Conservation (phyloP, 2,113 vertebrate genomes). For the Charadrius vociferus region DNA sequence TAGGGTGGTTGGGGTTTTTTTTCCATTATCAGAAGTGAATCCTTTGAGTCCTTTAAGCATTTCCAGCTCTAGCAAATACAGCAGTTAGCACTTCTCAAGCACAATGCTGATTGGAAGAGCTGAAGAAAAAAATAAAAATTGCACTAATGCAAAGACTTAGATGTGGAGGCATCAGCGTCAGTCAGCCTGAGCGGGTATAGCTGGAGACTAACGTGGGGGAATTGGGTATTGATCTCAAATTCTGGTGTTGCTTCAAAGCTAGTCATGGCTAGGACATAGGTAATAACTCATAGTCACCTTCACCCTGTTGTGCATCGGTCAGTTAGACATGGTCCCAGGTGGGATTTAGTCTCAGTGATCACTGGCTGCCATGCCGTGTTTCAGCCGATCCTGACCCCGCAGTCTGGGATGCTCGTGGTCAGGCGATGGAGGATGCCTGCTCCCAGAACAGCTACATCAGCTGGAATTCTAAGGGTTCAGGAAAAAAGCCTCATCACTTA, state of each 20-base stretch:
- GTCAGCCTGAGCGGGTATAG: background rate
- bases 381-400: background rate
- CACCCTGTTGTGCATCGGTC: fast-evolving
- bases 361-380: background rate
- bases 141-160: background rate
- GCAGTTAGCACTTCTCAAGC: background rate
- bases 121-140: background rate
- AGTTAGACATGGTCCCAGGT: fast-evolving
- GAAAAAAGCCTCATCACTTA: background rate
- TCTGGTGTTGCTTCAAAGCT: background rate
- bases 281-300: background rate
- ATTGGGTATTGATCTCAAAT: background rate
- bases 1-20: background rate
- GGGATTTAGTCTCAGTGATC: background rate
- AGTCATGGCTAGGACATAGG: background rate
- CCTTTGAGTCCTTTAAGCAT: background rate
- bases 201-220: fast-evolving
- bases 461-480: background rate
- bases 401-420: background rate
- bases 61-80: background rate
- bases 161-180: background rate
- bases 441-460: background rate
- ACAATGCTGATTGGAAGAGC: background rate
- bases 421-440: fast-evolving
- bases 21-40: background rate